Base-by-base conservation (phyloP, 2,797 vertebrate species). In the Emydoidea blandingii region DNA sequence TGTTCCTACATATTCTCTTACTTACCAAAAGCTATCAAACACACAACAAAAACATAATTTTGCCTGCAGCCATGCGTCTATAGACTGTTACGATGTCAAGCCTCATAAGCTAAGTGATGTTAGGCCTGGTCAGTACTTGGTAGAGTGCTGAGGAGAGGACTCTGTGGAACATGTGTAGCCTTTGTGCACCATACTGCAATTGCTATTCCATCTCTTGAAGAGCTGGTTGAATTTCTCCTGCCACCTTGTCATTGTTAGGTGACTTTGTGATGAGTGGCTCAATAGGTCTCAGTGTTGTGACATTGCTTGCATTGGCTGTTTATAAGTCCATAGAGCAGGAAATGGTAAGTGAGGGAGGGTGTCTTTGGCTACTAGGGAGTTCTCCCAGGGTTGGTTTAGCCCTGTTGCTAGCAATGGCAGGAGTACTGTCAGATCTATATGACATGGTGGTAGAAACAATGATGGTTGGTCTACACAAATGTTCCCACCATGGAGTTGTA, bases 251-350 rank as follows among this genome's bases (percentile, higher is more conserved):
- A 0, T 6, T 81, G 37, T 44, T 97, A 91, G 82, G 37, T 90
- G 65, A 50, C 21, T 27, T 86, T 92, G 80, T 92, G n/a, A 31
- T 25, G 47, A 95, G 59, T 56, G 84, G 44, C 56, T 27, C 50
- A 49, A 23, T 49, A 93, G 83, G 47, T 37, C 52, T 89, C 74
- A 79, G 0, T 74, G 31, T 94, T 96, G 49, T 84, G 57, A 14
- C 88, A 21, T 88, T 82, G 59, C 31, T 65, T 89, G 14, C 50
- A 87, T 87, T 65, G 80, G 56, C 68, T 84, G 34, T 65, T 65
- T n/a, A 88, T 37, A 91, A 95, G 93, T 91, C 2, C 37, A 68
- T 12, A 37, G 54, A 91, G 12, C 5, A 93, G 74, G 76, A 89
- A 92, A 91, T 56, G 25, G 56, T 34, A 91, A 62, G 27, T 47